A percentile compares a stretch with the other conserved stretches of the same genome.
These are phyloP conservation scores for Zosterops japonicus DNA, from an alignment of 2,113 vertebrate species.

Conservation along the genomic window DNA sequence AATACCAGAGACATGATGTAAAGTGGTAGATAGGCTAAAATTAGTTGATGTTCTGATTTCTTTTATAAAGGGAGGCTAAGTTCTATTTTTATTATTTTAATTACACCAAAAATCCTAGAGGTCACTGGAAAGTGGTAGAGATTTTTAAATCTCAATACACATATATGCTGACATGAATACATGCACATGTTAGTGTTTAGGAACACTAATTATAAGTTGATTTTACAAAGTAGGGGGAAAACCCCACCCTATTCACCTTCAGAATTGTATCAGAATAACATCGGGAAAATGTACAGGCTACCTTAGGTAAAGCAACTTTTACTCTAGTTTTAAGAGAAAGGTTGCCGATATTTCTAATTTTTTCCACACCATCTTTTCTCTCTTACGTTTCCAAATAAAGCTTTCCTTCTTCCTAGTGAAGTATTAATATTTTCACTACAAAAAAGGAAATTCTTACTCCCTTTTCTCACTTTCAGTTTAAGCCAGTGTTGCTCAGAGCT, in stretches of 20 bases:
- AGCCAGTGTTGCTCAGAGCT: not conserved
- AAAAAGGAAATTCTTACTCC: not conserved
- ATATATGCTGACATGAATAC: not conserved
- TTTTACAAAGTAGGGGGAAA: not conserved
- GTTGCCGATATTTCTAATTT: not conserved
- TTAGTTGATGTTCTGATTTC: not conserved
- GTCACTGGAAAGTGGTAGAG: not conserved
- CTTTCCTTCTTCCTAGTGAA: not conserved
- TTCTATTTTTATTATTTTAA: not conserved
- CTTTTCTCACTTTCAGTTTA: not conserved
- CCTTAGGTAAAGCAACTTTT: not conserved
- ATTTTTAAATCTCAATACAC: not conserved
- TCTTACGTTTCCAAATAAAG: not conserved
- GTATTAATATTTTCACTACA: not conserved
- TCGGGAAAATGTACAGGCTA: not conserved
- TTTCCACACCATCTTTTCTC: not conserved
- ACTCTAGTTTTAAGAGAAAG: not conserved
- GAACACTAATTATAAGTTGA: not conserved
- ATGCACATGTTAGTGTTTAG: accelerated
- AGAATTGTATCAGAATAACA: not conserved
- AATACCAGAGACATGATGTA: not conserved
- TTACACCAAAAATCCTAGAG: not conserved
- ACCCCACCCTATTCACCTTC: not conserved
- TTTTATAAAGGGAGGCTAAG: not conserved
- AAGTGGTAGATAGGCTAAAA: not conserved